Percentiles rank a stretch among this genome's conserved stretches.
phyloP scores from a whole-genome alignment of 2,888 invertebrate species.

The Notodonta dromedarius region DNA sequence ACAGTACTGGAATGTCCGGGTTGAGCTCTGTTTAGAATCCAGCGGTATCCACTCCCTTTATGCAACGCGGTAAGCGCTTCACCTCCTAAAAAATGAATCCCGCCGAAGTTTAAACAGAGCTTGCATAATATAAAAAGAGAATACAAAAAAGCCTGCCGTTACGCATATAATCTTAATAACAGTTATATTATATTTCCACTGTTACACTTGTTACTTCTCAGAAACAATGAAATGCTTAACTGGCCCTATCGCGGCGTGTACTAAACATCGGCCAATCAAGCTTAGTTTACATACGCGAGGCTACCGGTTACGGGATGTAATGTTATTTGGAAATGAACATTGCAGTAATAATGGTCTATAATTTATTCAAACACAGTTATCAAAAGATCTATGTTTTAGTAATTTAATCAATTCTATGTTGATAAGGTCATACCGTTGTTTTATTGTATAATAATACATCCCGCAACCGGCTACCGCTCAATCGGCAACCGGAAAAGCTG shows the following conservation, averaged over 20 bases:
- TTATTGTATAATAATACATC: constrained; percentile 11
- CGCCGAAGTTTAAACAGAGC: not conserved
- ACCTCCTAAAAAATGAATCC: not conserved
- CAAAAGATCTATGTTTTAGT: not conserved
- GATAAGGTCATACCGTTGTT: not conserved
- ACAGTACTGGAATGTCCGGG: constrained; percentile 72
- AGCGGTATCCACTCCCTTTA: not conserved
- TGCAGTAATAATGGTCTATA: not conserved
- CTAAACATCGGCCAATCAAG: constrained; percentile 65
- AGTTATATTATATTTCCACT: not conserved
- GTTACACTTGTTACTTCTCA: constrained; percentile 13
- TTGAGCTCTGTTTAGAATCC: constrained; percentile 27
- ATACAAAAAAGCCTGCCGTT: not conserved
- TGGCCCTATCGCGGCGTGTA: constrained; percentile 54
- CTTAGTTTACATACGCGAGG: constrained; percentile 33
- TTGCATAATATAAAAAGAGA: constrained; percentile 4
- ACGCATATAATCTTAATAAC: not conserved
- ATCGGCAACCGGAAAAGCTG: constrained; percentile 45
- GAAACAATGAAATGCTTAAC: constrained; percentile 58
- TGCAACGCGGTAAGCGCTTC: not conserved
- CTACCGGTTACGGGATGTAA: constrained; percentile 23
- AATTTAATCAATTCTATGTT: not conserved
- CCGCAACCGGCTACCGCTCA: constrained; percentile 18
- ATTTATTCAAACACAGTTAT: too few species aligned
- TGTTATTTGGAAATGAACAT: not conserved